Conservation (phyloP, 2,888 invertebrate genomes). For the Epinotia brunnichana region DNA sequence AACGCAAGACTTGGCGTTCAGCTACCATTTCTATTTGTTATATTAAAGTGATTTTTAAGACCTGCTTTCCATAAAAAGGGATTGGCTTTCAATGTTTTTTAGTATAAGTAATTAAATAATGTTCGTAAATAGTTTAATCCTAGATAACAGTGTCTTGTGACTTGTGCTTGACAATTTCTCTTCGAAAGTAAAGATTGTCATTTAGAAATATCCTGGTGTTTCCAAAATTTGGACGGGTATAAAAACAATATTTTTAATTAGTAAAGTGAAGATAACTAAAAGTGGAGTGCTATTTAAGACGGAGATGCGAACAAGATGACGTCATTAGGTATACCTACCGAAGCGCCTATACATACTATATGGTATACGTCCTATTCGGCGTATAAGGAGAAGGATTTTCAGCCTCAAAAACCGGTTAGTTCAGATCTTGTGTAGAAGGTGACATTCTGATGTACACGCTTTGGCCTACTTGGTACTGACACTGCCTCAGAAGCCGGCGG, state of each 20-base stretch:
- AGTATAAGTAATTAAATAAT: neutral
- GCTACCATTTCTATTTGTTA: neutral
- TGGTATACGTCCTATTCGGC: slow-evolving; percentile 69
- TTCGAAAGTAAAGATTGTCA: neutral
- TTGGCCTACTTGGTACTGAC: no score
- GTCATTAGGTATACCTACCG: slow-evolving; percentile 77
- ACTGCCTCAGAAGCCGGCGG: no score
- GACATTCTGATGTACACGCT: no score
- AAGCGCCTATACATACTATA: slow-evolving; percentile 77
- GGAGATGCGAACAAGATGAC: slow-evolving; percentile 62
- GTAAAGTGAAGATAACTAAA: slow-evolving; percentile 15
- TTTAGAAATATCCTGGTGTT: neutral
- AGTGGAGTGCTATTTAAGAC: slow-evolving; percentile 32
- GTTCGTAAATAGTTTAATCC: slow-evolving; percentile 19
- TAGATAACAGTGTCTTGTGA: slow-evolving; percentile 27
- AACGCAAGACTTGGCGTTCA: slow-evolving; percentile 4
- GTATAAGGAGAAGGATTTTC: slow-evolving; percentile 64
- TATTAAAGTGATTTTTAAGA: neutral
- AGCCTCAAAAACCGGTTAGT: slow-evolving; percentile 68
- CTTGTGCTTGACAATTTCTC: neutral
- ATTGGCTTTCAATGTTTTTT: neutral
- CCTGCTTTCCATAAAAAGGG: neutral
- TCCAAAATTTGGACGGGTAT: neutral
- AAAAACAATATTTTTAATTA: neutral
- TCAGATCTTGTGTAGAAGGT: neutral